A percentile compares a stretch with the other conserved stretches of the same genome.
phyloP scores from a whole-genome alignment of 2,888 invertebrate genomes.

The Sipha maydis region DNA sequence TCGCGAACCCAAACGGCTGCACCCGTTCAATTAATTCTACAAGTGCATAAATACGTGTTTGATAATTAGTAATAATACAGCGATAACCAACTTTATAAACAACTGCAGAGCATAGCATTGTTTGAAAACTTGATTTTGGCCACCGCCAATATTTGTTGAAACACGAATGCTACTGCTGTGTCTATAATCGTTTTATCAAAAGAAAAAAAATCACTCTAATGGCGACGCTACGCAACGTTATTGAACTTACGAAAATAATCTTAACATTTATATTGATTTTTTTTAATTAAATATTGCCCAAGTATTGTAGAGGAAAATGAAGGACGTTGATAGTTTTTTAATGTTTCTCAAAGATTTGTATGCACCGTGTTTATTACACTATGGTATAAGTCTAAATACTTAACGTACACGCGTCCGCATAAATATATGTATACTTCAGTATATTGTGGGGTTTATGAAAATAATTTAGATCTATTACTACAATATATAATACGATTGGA shows the following conservation, averaged over 20 bases:
- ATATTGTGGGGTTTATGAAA: neutral
- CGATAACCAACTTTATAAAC: constrained; percentile 10
- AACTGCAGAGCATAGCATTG: neutral
- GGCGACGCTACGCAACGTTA: too few species aligned
- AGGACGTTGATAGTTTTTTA: too few species aligned
- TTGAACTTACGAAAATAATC: neutral
- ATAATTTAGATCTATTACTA: neutral
- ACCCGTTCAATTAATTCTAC: constrained; percentile 31
- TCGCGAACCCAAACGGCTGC: neutral
- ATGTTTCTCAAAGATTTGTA: neutral
- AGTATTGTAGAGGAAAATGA: too few species aligned
- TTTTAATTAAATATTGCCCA: constrained; percentile 9
- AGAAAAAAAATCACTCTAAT: too few species aligned
- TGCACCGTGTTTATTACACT: too few species aligned
- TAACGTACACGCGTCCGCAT: neutral
- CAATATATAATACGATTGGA: neutral
- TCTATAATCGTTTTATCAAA: too few species aligned
- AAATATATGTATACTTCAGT: too few species aligned
- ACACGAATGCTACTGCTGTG: neutral
- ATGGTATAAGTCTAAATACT: neutral
- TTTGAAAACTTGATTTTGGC: neutral
- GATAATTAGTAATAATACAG: constrained; percentile 24
- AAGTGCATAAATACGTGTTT: neutral
- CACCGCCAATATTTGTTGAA: neutral
- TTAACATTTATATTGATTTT: neutral